Base-by-base conservation (phyloP, 2,113 vertebrate species). In the Pelodiscus sinensis region DNA sequence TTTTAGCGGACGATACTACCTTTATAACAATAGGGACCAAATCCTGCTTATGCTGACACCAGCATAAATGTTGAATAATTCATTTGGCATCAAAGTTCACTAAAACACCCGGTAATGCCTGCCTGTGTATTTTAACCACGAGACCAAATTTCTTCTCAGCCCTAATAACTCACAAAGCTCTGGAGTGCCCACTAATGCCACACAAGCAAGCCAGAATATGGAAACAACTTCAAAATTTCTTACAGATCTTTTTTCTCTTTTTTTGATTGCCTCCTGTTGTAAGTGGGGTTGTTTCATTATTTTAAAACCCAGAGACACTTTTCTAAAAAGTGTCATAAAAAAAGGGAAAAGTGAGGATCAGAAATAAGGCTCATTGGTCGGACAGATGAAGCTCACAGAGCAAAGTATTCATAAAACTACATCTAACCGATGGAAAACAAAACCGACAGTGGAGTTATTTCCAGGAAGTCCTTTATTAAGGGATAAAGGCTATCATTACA, bases 391-490 rank as follows among this genome's bases (percentile, higher is more conserved):
- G 19, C 1, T 3, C 1, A 58, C 9, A 79, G 81, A 2, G 78
- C 58, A 82, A 57, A 73, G 79, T 38, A 21, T 25, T 24, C 14
- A 52, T 15, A 80, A 60, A 79, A n/a, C 57, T 25, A 44, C 60
- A 19, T 57, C 25, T 50, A 80, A 18, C 18, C 16, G 24, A 14
- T 35, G n/a, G 55, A 81, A 81, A 85, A 71, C n/a, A 52, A 44
- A 71, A 57, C 16, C 3, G 29, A 1, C 79, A 5, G 55, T 38
- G n/a, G 54, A 52, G 15, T 88, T 68, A 85, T 54, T 84, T 89
- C 91, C 82, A 94, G 85, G 85, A 95, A 94, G 86, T 95, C 89
- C 94, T 97, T 97, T 97, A 97, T 97, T 97, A 95, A 94, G 92
- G 81, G 79, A 71, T 75, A 85, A 92, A 94, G 95, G 92, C 92